Conservation (phyloP, 2,888 invertebrate species). For the Tinea semifulvella region DNA sequence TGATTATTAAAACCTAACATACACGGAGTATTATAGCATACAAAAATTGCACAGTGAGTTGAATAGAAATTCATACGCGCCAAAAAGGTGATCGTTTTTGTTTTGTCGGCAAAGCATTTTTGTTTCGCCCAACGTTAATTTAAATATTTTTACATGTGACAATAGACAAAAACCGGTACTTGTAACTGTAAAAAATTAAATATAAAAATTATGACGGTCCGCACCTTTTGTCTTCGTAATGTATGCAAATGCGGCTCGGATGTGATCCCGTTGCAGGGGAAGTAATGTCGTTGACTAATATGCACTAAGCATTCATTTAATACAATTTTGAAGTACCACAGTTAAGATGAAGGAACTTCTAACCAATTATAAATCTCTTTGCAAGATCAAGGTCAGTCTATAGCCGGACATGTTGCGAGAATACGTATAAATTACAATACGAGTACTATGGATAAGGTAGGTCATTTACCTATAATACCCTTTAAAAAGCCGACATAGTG, state of each 20-base stretch:
- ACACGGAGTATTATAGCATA: not conserved
- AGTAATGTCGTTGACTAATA: too few species aligned
- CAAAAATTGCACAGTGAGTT: conserved; percentile 11
- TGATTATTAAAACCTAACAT: not conserved
- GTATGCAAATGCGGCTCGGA: conserved; percentile 54
- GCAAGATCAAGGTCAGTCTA: too few species aligned
- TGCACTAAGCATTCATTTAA: too few species aligned
- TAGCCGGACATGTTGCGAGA: too few species aligned
- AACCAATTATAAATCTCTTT: too few species aligned
- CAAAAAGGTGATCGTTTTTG: conserved; percentile 49
- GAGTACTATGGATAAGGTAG: too few species aligned
- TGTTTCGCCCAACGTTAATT: conserved; percentile 41
- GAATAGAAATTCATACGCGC: conserved; percentile 29
- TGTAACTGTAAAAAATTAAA: conserved; percentile 64
- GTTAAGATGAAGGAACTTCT: too few species aligned
- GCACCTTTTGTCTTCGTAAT: conserved; percentile 49
- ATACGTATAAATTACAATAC: too few species aligned
- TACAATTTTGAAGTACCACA: too few species aligned
- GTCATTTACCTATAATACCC: too few species aligned
- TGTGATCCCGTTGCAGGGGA: conserved; percentile 30
- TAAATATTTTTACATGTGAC: conserved; percentile 61
- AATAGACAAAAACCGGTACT: conserved; percentile 64
- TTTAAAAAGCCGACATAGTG: too few species aligned
- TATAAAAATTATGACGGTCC: conserved; percentile 61
- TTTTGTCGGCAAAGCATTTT: conserved; percentile 52